These are phyloP conservation scores for Sycophaga agraensis DNA, from an alignment of 1,140 invertebrate species.

Conservation along the genomic window DNA sequence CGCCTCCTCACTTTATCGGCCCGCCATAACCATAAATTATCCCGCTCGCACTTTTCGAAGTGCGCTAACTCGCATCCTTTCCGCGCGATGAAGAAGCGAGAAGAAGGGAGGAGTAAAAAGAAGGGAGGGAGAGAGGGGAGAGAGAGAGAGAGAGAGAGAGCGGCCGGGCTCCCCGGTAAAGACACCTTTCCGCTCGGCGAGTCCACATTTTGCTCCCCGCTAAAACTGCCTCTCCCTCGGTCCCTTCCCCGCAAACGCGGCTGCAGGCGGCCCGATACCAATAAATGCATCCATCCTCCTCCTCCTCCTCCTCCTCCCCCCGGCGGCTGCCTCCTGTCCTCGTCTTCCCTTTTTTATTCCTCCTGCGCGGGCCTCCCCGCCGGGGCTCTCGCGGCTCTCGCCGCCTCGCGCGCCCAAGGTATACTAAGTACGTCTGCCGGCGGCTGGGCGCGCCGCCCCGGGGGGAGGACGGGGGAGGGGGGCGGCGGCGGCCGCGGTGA, in stretches of 20 bases:
- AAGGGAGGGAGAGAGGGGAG: too few relatives aligned
- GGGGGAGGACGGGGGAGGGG: too few relatives aligned
- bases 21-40: conserved; percentile 8
- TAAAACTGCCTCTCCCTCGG: conserved; percentile 5
- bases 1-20: conserved; percentile 2
- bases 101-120: too few relatives aligned
- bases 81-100: background rate
- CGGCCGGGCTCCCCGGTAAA: too few relatives aligned
- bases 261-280: background rate
- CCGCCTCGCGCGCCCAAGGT: background rate
- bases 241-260: background rate
- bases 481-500: too few relatives aligned
- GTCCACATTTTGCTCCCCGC: background rate
- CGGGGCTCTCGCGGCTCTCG: background rate
- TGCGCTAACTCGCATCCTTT: conserved; percentile 11
- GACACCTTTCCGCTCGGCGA: background rate
- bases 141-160: too few relatives aligned
- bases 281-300: background rate
- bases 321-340: too few relatives aligned
- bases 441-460: too few relatives aligned
- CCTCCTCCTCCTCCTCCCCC: too few relatives aligned
- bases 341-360: too few relatives aligned
- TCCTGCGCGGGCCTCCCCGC: too few relatives aligned
- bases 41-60: conserved; percentile 5
- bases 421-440: background rate